phyloP scores from a whole-genome alignment of 2,888 invertebrate species.

The Dastarcus helophoroides region DNA sequence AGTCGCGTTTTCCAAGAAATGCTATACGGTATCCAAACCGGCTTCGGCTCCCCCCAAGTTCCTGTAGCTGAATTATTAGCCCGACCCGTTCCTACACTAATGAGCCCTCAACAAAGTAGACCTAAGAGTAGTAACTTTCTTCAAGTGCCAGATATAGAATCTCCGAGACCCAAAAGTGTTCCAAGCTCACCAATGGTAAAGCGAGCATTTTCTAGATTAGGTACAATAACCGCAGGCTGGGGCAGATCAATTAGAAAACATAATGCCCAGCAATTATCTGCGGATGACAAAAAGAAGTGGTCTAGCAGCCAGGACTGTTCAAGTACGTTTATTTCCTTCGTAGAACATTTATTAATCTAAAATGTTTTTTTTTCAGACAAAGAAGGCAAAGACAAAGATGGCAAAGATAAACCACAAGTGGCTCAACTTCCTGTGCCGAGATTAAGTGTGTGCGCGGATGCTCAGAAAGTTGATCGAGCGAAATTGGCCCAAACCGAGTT shows the following conservation, averaged over 20 bases:
- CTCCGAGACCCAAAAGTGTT: constrained; percentile 82
- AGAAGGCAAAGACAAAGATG: constrained; percentile 68
- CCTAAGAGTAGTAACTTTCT: constrained; percentile 86
- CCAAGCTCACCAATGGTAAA: constrained; percentile 92
- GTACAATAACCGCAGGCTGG: constrained; percentile 85
- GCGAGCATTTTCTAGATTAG: constrained; percentile 79
- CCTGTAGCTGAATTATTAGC: constrained; percentile 81
- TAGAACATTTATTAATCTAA: background rate
- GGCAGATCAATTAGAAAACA: constrained; percentile 77
- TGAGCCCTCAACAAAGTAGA: constrained; percentile 75
- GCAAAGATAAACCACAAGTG: constrained; percentile 61
- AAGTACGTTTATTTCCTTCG: too few species aligned
- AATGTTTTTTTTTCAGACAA: constrained; percentile 49
- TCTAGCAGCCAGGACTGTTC: constrained; percentile 83
- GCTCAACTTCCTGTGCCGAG: constrained; percentile 72
- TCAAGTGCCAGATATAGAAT: constrained; percentile 79
- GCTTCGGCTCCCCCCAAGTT: constrained; percentile 86
- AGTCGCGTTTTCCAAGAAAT: constrained; percentile 91
- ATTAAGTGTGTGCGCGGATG: constrained; percentile 85
- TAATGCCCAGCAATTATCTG: constrained; percentile 68
- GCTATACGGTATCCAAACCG: constrained; percentile 88
- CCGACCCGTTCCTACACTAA: constrained; percentile 72
- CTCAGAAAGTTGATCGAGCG: constrained; percentile 84
- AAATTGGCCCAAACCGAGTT: constrained; percentile 92
- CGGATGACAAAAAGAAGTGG: constrained; percentile 86